Evolutionary conservation across 2,113 vertebrate genomes (phyloP).

Genomic region (Pristiophorus japonicus): DNA sequence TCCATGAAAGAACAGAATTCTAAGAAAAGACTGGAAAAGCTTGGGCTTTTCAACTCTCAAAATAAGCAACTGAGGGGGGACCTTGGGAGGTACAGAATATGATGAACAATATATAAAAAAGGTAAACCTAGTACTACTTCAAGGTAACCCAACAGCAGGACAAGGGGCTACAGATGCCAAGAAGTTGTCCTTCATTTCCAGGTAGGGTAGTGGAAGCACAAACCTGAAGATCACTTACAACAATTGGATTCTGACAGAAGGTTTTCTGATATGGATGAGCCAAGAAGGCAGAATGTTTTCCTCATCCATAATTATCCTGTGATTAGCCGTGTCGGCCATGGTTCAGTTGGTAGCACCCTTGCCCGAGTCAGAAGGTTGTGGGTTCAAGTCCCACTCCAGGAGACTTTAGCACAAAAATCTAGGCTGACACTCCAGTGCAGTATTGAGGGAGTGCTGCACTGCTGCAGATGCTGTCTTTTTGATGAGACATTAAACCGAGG

Average conservation of each 20-base stretch:
- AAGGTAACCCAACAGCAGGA: not conserved
- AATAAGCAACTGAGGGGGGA: not conserved
- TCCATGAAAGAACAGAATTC: not conserved
- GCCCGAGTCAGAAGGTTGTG: too few species aligned
- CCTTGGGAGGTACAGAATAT: not conserved
- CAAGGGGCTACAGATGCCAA: not conserved
- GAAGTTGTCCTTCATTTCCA: not conserved
- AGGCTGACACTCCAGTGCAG: too few species aligned
- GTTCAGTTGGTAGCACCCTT: too few species aligned
- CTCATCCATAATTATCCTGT: not conserved
- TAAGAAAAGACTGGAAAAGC: not conserved
- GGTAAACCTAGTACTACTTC: not conserved
- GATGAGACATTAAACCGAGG: too few species aligned
- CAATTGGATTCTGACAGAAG: not conserved
- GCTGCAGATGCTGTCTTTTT: too few species aligned
- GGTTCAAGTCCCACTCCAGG: too few species aligned
- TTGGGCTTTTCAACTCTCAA: not conserved
- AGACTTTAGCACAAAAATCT: too few species aligned
- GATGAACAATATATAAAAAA: not conserved
- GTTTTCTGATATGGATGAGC: not conserved
- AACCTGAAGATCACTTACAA: not conserved
- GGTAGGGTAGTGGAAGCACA: not conserved
- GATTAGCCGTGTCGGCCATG: not conserved
- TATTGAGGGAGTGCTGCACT: too few species aligned
- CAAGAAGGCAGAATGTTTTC: not conserved